These are phyloP conservation scores for Helleia helle DNA, from an alignment of 2,888 invertebrate species.

Conservation along the genomic window DNA sequence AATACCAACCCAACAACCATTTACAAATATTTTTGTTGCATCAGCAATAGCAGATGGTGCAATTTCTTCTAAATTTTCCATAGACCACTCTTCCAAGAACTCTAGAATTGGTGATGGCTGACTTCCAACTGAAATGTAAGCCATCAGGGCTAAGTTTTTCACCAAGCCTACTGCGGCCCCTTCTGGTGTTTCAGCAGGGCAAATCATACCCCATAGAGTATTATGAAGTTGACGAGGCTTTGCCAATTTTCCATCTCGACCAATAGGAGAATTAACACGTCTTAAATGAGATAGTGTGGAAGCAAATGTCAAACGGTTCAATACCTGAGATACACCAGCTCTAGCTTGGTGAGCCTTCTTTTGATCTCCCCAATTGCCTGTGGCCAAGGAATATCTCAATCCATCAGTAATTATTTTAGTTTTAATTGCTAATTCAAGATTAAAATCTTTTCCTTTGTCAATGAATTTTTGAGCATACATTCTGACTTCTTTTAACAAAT, in stretches of 20 bases:
- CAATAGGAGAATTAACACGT: conserved; percentile 98
- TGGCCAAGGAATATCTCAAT: conserved; percentile 96
- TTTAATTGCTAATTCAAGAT: conserved; percentile 95
- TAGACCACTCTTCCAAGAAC: conserved; percentile 99
- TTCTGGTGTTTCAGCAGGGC: conserved; percentile 99
- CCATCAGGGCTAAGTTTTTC: conserved; percentile 99
- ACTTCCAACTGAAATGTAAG: conserved; percentile 99
- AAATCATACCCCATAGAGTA: conserved; percentile 99
- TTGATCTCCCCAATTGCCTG: conserved; percentile 99
- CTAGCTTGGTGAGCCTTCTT: conserved; percentile 99
- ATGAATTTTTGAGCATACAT: conserved; percentile 99
- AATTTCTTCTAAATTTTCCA: conserved; percentile 99
- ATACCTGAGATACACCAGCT: conserved; percentile 97
- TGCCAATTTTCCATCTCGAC: conserved; percentile 98
- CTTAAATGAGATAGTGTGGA: conserved; percentile 98
- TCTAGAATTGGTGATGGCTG: conserved; percentile 99
- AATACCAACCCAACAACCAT: conserved; percentile 99
- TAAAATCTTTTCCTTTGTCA: conserved; percentile 98
- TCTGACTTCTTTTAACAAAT: conserved; percentile 96
- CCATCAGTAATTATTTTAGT: conserved; percentile 99
- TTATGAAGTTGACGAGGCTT: conserved; percentile 99
- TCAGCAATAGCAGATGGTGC: conserved; percentile 99
- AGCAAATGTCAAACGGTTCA: conserved; percentile 98
- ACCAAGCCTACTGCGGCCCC: conserved; percentile 97
- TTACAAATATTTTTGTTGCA: conserved; percentile 99